Evolutionary conservation across 2,888 invertebrate species (phyloP).

Genomic region (Tribolium freemani): DNA sequence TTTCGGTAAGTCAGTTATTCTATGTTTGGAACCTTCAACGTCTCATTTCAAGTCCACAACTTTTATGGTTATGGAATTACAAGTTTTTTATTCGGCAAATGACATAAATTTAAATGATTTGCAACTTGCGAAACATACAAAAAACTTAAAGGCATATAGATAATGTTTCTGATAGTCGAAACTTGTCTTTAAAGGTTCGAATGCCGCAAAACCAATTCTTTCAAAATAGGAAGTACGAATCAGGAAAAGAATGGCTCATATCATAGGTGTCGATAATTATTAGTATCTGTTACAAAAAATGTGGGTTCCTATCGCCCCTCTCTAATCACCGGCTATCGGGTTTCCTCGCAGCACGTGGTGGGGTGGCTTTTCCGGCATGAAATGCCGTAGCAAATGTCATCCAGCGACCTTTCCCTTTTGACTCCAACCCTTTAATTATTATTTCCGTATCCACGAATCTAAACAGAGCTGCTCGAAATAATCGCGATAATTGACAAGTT

Average conservation of each 20-base stretch:
- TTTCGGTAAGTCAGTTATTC: background rate
- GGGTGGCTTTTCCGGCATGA: constrained; percentile 10
- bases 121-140: background rate
- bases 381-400: constrained; percentile 19
- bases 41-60: background rate
- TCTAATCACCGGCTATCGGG: constrained; percentile 14
- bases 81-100: background rate
- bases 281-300: background rate
- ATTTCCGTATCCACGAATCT: constrained; percentile 22
- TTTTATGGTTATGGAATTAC: background rate
- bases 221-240: background rate
- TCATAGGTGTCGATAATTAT: background rate
- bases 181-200: background rate
- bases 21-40: background rate
- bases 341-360: constrained; percentile 22
- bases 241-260: background rate
- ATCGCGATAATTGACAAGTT: constrained; percentile 35
- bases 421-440: constrained; percentile 4
- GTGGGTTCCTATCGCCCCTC: constrained; percentile 10
- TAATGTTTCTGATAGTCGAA: background rate
- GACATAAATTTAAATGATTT: background rate
- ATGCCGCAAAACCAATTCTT: background rate
- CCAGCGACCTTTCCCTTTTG: constrained; percentile 23
- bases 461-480: constrained; percentile 11
- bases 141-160: background rate